These are phyloP conservation scores for Natrix natrix DNA, from an alignment of 2,797 vertebrate genomes.

Conservation along the genomic window DNA sequence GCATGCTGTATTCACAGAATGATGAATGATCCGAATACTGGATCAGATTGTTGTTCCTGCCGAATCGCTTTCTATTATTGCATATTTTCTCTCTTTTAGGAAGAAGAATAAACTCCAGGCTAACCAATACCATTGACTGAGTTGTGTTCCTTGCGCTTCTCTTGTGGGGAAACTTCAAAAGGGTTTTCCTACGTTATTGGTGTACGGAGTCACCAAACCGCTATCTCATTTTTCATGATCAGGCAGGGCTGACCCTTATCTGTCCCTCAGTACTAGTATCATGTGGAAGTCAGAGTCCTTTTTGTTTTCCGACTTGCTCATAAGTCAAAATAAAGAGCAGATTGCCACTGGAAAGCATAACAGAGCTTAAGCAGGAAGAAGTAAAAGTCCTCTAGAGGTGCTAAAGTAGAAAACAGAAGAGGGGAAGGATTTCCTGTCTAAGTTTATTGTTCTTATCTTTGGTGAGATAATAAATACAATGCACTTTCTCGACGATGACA, in stretches of 20 bases:
- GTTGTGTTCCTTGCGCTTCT: background rate
- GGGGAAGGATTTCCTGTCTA: background rate
- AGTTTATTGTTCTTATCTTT: background rate
- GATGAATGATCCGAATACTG: background rate
- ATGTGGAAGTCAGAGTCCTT: background rate
- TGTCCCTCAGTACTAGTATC: background rate
- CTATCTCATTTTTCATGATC: slow-evolving; percentile 1
- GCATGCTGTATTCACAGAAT: background rate
- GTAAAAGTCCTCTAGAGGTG: background rate
- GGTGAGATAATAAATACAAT: background rate
- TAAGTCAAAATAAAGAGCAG: slow-evolving; percentile 5
- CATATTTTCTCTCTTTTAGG: background rate
- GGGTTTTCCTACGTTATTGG: background rate
- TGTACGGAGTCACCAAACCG: background rate
- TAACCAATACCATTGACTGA: background rate
- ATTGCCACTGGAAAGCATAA: background rate
- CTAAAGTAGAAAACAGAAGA: background rate
- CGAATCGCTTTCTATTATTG: background rate
- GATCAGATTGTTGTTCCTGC: background rate
- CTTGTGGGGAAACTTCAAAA: slow-evolving; percentile 7
- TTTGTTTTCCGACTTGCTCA: slow-evolving; percentile 11
- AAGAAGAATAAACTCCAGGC: background rate
- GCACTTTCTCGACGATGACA: background rate
- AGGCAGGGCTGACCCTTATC: slow-evolving; percentile 6
- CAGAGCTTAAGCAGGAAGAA: background rate